Conservation (phyloP, 2,797 vertebrate species). For the Chrosomus eos region DNA sequence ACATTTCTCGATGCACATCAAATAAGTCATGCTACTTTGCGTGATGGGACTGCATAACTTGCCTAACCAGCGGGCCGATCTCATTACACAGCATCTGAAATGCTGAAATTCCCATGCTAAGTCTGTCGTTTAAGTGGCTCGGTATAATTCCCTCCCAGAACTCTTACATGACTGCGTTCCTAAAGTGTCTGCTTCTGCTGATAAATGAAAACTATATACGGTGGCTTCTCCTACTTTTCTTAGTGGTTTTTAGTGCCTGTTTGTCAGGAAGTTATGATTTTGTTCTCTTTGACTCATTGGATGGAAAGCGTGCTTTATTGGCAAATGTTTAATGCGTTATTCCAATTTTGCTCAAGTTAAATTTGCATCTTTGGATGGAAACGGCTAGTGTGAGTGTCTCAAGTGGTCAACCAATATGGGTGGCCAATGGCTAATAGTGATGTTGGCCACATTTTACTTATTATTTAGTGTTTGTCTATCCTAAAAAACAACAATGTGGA, state of each 20-base stretch:
- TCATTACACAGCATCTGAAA: background rate
- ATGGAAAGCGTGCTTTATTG: background rate
- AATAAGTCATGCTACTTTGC: background rate
- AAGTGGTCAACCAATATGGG: background rate
- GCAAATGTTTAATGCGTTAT: background rate
- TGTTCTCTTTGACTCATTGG: too few species aligned
- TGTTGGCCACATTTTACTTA: background rate
- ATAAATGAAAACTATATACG: background rate
- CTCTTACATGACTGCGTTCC: background rate
- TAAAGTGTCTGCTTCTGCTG: background rate
- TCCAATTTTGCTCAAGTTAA: background rate
- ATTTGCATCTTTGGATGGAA: too few species aligned
- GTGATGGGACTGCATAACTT: background rate
- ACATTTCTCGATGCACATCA: background rate
- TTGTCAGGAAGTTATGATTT: background rate
- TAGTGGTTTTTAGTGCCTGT: background rate
- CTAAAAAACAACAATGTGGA: background rate
- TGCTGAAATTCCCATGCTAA: background rate
- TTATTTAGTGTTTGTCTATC: background rate
- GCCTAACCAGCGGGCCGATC: background rate
- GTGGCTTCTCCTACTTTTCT: background rate
- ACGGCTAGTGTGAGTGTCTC: background rate
- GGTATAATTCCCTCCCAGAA: background rate
- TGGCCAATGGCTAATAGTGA: background rate
- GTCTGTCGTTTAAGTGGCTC: background rate